Evolutionary conservation across 2,888 invertebrate genomes (phyloP), one percentile per base, ranked within the genome.

Genomic region (Agrotis segetum): DNA sequence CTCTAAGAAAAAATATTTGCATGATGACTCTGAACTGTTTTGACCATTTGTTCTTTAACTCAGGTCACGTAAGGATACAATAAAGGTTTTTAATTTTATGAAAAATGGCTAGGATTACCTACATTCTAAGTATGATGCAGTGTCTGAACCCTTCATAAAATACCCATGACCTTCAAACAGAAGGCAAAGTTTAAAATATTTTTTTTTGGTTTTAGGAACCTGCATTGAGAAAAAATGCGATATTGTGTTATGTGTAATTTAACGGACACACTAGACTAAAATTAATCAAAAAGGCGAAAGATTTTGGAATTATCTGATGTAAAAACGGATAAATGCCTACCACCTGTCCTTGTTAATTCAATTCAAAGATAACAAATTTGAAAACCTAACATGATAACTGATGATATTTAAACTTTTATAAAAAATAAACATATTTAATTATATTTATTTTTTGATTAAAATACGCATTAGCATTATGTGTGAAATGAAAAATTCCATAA

Each of bases 151-250:
- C 9, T 47, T 50, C 24, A 24, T 34, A 13, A 21, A 24, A 21
- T 64, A 52, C 55, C 2, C 24, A 40, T 58, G 34, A 24, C n/a
- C 44, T n/a, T 50, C 55, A 34, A 19, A 46, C 13, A 60, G 29
- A 53, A 71, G 34, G 11, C 46, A 55, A 61, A 71, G 71, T 61
- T 77, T 40, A 19, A 50, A 74, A 71, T 40, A 40, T 24, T 61
- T 56, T 78, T 21, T 58, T 71, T 49, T 58, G 58, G 61, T 19
- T 50, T 13, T 61, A 56, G n/a, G 40, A 40, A 77, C 19, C 29
- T 44, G 17, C 49, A 50, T 70, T 46, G 34, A 52, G 76, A 34
- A 61, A 71, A 60, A 71, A 17, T 77, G 44, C 49, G 49, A 55
- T 55, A 58, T 24, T 58, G 49, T 44, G 24, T 19, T 21, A n/a